Evolutionary conservation across 2,888 invertebrate species (phyloP).

Genomic region (Synanthedon myopaeformis): DNA sequence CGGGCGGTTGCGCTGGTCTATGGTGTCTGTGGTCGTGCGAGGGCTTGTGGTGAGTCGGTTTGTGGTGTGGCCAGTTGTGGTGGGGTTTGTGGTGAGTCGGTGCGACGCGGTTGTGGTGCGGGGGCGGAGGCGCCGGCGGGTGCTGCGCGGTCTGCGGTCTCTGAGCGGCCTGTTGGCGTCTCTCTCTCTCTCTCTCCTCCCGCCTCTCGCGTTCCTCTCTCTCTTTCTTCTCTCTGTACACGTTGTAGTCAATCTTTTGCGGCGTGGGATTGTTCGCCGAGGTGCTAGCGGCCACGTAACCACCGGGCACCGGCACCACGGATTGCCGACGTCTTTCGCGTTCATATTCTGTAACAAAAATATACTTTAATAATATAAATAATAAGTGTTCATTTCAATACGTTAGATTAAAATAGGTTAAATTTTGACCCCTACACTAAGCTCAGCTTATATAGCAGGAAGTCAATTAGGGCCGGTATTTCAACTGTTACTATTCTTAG

Average conservation of each 20-base stretch:
- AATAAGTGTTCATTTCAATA: no score
- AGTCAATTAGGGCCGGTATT: no score
- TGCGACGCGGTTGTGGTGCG: conserved; percentile 25
- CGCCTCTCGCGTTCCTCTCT: conserved; percentile 67
- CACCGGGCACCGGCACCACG: conserved; percentile 36
- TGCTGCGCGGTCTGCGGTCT: conserved; percentile 17
- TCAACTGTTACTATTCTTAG: no score
- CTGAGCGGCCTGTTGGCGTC: conserved; percentile 32
- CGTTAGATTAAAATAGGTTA: no score
- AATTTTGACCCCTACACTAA: no score
- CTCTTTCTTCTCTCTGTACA: conserved; percentile 76
- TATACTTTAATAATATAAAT: neutral
- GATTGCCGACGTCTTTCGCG: conserved; percentile 49
- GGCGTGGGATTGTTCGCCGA: conserved; percentile 43
- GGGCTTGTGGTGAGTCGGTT: conserved; percentile 42
- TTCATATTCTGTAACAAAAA: conserved; percentile 41
- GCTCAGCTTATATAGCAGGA: no score
- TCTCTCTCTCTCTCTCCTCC: conserved; percentile 13
- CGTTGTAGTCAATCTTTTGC: conserved; percentile 69
- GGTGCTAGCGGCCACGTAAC: conserved; percentile 49
- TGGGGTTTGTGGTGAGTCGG: conserved; percentile 42
- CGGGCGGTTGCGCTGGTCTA: conserved; percentile 26
- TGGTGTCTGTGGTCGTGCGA: conserved; percentile 32
- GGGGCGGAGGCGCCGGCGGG: conserved; percentile 12
- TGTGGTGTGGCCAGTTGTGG: conserved; percentile 44